Percentiles rank a stretch among this genome's conserved stretches.
These are phyloP conservation scores for Ciconia nigra DNA, from an alignment of 2,797 vertebrate genomes.

Conservation along the genomic window DNA sequence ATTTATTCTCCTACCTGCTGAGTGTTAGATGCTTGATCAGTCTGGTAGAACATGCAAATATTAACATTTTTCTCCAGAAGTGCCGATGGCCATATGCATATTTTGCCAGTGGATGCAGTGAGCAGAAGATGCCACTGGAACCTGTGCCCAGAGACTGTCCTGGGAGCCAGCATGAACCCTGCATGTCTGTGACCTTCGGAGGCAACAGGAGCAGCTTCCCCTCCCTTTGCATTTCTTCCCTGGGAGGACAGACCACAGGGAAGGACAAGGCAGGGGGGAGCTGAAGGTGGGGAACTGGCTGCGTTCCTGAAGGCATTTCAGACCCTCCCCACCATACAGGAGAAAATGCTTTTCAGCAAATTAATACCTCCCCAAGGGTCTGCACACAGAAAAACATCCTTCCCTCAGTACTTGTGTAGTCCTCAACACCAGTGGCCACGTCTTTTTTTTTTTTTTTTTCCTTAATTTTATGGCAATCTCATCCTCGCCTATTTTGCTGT, in stretches of 20 bases:
- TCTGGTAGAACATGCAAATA: neutral
- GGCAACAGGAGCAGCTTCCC: neutral
- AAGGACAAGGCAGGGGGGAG: neutral
- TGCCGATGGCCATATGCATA: neutral
- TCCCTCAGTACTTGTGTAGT: neutral
- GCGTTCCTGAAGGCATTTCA: neutral
- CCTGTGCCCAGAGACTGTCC: neutral
- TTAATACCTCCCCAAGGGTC: neutral
- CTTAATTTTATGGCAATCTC: neutral
- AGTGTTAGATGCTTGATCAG: neutral
- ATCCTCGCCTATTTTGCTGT: neutral
- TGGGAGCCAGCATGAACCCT: fast-evolving
- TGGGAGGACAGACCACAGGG: neutral
- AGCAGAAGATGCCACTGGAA: neutral
- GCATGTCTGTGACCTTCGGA: neutral
- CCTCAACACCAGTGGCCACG: neutral
- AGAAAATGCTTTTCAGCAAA: neutral
- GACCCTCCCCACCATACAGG: neutral
- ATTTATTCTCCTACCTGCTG: neutral
- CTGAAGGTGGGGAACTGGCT: neutral
- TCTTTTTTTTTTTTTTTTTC: neutral
- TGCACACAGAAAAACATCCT: neutral
- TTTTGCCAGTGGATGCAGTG: neutral
- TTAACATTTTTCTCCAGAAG: neutral
- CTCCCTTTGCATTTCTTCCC: neutral